Percentiles rank a stretch among this genome's conserved stretches.
Conservation (phyloP, 2,113 vertebrate species). For the Crotophaga sulcirostris region DNA sequence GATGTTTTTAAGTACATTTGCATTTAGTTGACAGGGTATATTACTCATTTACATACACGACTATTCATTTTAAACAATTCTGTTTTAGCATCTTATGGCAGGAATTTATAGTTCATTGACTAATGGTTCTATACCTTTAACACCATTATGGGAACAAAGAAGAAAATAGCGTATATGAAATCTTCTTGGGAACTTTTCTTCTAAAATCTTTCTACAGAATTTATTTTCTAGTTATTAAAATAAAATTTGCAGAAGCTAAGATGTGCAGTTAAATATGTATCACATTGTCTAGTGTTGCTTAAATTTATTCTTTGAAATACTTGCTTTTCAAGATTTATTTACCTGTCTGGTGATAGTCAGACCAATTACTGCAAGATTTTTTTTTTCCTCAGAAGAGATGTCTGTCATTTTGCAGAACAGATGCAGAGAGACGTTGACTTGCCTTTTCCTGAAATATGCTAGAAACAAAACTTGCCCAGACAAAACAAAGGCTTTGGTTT, state of each 20-base stretch:
- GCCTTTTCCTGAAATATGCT: not conserved
- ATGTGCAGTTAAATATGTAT: slow-evolving; percentile 26
- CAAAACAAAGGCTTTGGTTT: not conserved
- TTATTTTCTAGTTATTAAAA: slow-evolving; percentile 37
- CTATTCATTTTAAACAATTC: not conserved
- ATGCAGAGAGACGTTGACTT: not conserved
- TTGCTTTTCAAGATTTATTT: slow-evolving; percentile 59
- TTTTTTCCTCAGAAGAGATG: not conserved
- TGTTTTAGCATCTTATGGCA: not conserved
- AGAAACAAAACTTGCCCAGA: not conserved
- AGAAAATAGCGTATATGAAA: not conserved
- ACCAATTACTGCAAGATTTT: slow-evolving; percentile 29
- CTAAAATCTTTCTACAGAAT: not conserved
- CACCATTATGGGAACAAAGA: not conserved
- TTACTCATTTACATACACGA: not conserved
- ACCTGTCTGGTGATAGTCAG: slow-evolving; percentile 36
- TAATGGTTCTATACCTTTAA: slow-evolving; percentile 37
- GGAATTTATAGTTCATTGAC: not conserved
- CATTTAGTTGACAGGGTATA: not conserved
- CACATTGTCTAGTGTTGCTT: slow-evolving; percentile 30
- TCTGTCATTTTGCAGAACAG: not conserved
- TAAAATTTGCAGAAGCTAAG: slow-evolving; percentile 7
- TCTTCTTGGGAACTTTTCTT: not conserved
- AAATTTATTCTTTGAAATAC: slow-evolving; percentile 44
- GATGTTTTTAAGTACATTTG: not conserved